Evolutionary conservation across 2,113 vertebrate genomes (phyloP), one percentile per base, ranked within the genome.

Genomic region (Leucopsar rothschildi): DNA sequence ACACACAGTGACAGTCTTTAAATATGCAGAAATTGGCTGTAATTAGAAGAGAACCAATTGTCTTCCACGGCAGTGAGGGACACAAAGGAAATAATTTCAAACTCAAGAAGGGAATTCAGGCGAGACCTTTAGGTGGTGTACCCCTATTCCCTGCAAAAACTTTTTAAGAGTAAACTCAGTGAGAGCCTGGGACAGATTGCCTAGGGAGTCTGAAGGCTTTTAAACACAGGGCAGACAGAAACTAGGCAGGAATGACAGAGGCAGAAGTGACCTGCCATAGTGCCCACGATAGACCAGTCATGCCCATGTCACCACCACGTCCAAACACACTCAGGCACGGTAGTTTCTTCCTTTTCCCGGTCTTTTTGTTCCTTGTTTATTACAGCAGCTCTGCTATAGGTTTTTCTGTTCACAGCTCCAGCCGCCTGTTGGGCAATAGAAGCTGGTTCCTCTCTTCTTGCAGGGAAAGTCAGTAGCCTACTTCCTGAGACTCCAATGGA

Each of bases 271-370:
- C 42, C 28, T 75, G 42, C 33, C 27, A 52, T 5, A 50, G 18
- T 52, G 50, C 4, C 31, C 53, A 86, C 0, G 4, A 63, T 47
- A 71, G 33, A 60, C 24, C n/a, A 76, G n/a, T 20, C 49, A 22
- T 27, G 28, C 8, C 27, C 27, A 21, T 0, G 8, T 20, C 1
- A 7, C 11, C 24, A 82, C 8, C 12, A 79, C 2, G 5, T 28
- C 44, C 25, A 86, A n/a, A 25, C 25, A 50, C 29, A n/a, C 33
- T 33, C 31, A 63, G 47, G 13, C 33, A 40, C 3, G 21, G 7
- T 8, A 57, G n/a, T 31, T 83, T 72, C 24, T 53, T 63, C 17
- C 29, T 42, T 66, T 55, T 40, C 33, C 42, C 47, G 37, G 31
- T 37, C 83, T 53, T 82, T 49, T 35, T 63, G 15, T 9, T 42